A percentile compares a stretch with the other conserved stretches of the same genome.
phyloP scores from a whole-genome alignment of 2,888 invertebrate species.

The Micoletzkya japonica region DNA sequence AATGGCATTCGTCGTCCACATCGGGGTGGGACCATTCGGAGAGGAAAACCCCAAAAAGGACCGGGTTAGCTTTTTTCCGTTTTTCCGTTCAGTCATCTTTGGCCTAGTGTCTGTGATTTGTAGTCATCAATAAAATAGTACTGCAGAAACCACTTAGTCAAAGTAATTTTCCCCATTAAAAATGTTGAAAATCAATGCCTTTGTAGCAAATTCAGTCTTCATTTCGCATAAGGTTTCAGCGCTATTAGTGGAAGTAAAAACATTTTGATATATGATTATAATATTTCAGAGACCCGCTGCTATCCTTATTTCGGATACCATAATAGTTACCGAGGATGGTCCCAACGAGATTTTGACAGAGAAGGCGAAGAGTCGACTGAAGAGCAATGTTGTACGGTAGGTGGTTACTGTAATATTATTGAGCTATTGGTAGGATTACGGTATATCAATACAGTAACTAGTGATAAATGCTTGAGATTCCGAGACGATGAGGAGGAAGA shows the following conservation, averaged over 20 bases:
- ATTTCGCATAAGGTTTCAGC: too few relatives aligned
- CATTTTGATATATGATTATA: not conserved
- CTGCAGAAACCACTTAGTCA: too few relatives aligned
- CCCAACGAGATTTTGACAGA: slow-evolving; percentile 74
- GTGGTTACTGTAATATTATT: too few relatives aligned
- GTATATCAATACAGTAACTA: not conserved
- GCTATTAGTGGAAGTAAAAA: too few relatives aligned
- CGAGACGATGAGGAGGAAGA: slow-evolving; percentile 37
- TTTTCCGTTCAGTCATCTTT: too few relatives aligned
- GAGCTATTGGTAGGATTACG: not conserved
- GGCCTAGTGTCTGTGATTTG: too few relatives aligned
- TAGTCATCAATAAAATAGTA: too few relatives aligned
- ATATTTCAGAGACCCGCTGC: slow-evolving; percentile 20
- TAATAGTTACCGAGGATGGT: slow-evolving; percentile 47
- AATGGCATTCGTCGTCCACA: slow-evolving; percentile 93
- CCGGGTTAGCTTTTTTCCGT: not conserved
- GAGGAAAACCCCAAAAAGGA: slow-evolving; percentile 18
- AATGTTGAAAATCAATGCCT: too few relatives aligned
- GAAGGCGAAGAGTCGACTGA: slow-evolving; percentile 70
- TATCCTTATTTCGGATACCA: slow-evolving; percentile 23
- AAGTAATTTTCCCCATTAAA: too few relatives aligned
- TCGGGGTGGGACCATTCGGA: slow-evolving; percentile 83
- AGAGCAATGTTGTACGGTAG: slow-evolving; percentile 48
- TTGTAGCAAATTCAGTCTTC: too few relatives aligned
- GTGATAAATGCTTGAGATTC: slow-evolving; percentile 23